Evolutionary conservation across 2,113 vertebrate genomes (phyloP), one percentile per base, ranked within the genome.

Genomic region (Myanophis thanlyinensis): DNA sequence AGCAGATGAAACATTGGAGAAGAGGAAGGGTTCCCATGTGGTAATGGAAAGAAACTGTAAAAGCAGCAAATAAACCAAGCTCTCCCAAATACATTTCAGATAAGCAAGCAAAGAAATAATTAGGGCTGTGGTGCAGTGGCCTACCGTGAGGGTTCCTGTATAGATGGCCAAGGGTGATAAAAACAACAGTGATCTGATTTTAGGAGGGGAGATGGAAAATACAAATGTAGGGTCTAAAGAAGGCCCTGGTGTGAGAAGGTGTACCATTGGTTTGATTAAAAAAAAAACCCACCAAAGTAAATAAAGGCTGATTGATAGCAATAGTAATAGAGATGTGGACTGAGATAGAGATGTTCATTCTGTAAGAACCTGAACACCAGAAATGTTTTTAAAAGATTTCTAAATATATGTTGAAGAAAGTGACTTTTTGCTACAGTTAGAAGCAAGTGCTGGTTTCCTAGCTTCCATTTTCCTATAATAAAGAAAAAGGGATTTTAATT

Each of bases 361-460:
- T 51, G 93, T 53, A 59, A 89, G 89, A 80, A 95, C 54, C 93
- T 95, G 93, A 95, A 90, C 96, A 94, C 92, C 96, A 95, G 93
- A 95, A 93, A 94, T n/a, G 89, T 92, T 1, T 94, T 73, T 0
- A 1, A 89, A 94, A 94, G 91, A 95, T 93, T 96, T 95, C 52
- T 95, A 94, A 95, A 89, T 22, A 18, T 30, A 23, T 44, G 25
- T 10, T 53, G 40, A 67, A 80, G 67, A 40, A 80, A 93, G 46
- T 84, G 48, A 85, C 7, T 56, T n/a, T 23, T 88, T 47, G 92
- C 91, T 73, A 30, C 73, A 87, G 94, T 94, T 94, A 94, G 51
- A 90, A 90, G 47, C 6, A 47, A 6, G 46, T 1, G 22, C 15
- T 85, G n/a, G 52, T 46, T 85, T 54, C 73, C 51, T 3, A 52